These are phyloP conservation scores for Drosophila maculinotata DNA, from an alignment of 2,888 invertebrate genomes.

Conservation along the genomic window DNA sequence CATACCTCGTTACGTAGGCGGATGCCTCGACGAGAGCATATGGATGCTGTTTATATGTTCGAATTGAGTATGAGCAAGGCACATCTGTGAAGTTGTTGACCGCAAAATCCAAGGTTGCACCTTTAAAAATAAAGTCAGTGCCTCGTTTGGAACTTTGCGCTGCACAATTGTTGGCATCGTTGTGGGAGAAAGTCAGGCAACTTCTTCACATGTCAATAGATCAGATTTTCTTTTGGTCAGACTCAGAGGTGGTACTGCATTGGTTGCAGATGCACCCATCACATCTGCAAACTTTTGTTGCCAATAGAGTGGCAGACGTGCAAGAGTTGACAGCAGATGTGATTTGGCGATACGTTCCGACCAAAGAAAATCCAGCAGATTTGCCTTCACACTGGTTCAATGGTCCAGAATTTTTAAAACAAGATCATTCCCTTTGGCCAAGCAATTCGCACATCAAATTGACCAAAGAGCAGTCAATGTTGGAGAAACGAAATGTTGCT, in stretches of 20 bases:
- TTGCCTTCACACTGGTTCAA: background rate
- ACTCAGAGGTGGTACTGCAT: background rate
- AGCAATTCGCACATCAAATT: too few relatives aligned
- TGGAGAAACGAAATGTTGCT: background rate
- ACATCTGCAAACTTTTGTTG: background rate
- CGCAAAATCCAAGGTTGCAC: background rate
- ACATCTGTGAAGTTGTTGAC: background rate
- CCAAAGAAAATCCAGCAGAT: background rate
- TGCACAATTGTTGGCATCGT: background rate
- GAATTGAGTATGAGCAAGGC: background rate
- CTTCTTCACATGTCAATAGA: too few relatives aligned
- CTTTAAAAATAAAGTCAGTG: background rate
- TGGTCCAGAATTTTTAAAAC: too few relatives aligned
- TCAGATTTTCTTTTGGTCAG: too few relatives aligned
- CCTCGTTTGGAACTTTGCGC: background rate
- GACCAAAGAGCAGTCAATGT: too few relatives aligned
- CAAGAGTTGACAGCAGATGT: background rate
- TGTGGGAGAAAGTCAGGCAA: background rate
- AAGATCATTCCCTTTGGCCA: too few relatives aligned
- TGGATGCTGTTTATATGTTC: background rate
- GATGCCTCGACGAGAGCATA: too few relatives aligned
- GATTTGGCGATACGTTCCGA: background rate
- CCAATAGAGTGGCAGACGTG: too few relatives aligned
- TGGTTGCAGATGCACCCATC: background rate
- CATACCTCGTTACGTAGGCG: background rate